Percentiles rank a stretch among this genome's conserved stretches.
Conservation (phyloP, 2,888 invertebrate species). For the Sphaeridia pumilis region DNA sequence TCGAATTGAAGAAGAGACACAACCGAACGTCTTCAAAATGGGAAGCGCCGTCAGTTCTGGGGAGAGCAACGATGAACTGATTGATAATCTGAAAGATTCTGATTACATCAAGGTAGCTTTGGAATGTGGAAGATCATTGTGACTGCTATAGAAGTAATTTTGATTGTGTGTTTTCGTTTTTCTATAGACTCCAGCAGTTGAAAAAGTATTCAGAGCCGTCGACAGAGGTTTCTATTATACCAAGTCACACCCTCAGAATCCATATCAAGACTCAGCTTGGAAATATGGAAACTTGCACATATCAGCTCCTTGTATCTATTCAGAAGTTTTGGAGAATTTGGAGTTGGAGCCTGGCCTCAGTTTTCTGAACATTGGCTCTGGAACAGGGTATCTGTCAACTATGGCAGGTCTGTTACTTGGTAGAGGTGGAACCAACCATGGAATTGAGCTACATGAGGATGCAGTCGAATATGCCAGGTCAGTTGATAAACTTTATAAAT, state of each 20-base stretch:
- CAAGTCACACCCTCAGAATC: conserved; percentile 50
- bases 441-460: conserved; percentile 63
- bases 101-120: conserved; percentile 44
- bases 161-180: too few relatives aligned
- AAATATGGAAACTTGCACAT: conserved; percentile 68
- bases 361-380: conserved; percentile 83
- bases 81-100: conserved; percentile 65
- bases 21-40: too few relatives aligned
- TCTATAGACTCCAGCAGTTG: conserved; percentile 48
- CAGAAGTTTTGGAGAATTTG: conserved; percentile 72
- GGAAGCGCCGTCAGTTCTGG: conserved; percentile 73
- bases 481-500: too few relatives aligned
- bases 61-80: conserved; percentile 68
- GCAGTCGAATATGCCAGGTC: conserved; percentile 61
- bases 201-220: conserved; percentile 67
- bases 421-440: conserved; percentile 65
- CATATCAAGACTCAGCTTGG: conserved; percentile 75
- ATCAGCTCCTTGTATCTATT: conserved; percentile 82
- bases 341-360: conserved; percentile 60
- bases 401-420: conserved; percentile 71
- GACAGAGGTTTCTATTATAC: conserved; percentile 72
- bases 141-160: too few relatives aligned
- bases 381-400: conserved; percentile 82
- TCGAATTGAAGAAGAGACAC: too few relatives aligned
- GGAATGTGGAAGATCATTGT: too few relatives aligned